These are phyloP conservation scores for Sitobion miscanthi DNA, from an alignment of 1,140 invertebrate species.

Conservation along the genomic window DNA sequence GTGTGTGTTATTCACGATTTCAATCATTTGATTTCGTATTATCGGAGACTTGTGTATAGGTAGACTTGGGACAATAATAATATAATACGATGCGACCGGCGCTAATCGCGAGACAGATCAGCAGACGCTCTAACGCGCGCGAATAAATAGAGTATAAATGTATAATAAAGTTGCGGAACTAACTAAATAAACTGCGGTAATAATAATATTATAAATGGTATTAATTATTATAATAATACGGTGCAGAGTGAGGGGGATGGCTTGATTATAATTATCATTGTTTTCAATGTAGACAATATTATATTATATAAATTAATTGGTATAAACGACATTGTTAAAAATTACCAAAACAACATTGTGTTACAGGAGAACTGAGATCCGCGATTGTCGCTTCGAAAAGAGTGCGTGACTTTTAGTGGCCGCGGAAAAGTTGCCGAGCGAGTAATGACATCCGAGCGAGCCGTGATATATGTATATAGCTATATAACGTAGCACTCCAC, in stretches of 20 bases:
- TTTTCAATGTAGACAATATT: background rate
- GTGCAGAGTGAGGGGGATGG: background rate
- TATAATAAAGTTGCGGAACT: too few relatives aligned
- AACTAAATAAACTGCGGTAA: too few relatives aligned
- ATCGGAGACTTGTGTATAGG: too few relatives aligned
- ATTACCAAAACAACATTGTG: background rate
- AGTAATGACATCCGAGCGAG: slow-evolving; percentile 20
- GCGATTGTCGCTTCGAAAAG: background rate
- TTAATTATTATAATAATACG: too few relatives aligned
- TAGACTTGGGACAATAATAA: too few relatives aligned
- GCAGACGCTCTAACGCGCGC: too few relatives aligned
- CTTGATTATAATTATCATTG: background rate
- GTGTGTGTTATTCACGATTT: background rate
- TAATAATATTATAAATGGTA: too few relatives aligned
- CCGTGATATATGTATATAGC: background rate
- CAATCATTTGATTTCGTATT: background rate
- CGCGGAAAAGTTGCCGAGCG: slow-evolving; percentile 37
- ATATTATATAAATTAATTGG: background rate
- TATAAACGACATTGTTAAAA: background rate
- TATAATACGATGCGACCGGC: too few relatives aligned
- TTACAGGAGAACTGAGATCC: background rate
- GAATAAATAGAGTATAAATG: too few relatives aligned
- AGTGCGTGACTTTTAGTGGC: slow-evolving; percentile 43
- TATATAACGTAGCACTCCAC: background rate
- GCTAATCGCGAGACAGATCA: too few relatives aligned